A percentile compares a stretch with the other conserved stretches of the same genome.
Conservation (phyloP, 2,888 invertebrate genomes). For the Erpobdella octoculata region DNA sequence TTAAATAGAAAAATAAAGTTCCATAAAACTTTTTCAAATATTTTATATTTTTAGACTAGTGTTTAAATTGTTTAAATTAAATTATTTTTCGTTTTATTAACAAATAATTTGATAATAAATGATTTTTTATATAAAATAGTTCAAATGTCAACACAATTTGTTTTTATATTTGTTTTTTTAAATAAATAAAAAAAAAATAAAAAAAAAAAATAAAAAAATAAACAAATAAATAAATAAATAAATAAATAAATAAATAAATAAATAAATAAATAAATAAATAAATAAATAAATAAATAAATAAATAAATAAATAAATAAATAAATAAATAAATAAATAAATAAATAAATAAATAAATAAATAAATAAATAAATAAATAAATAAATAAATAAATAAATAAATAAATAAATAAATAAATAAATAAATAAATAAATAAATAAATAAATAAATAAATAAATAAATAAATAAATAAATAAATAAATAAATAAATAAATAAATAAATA, state of each 20-base stretch:
- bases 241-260: not conserved
- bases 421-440: not conserved
- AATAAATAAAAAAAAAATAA: not conserved
- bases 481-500: not conserved
- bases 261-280: not conserved
- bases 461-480: not conserved
- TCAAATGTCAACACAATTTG: too few relatives aligned
- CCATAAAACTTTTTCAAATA: too few relatives aligned
- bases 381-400: not conserved
- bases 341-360: not conserved
- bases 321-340: not conserved
- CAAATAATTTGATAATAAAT: too few relatives aligned
- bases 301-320: not conserved
- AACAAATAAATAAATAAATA: not conserved
- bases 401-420: not conserved
- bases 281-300: not conserved
- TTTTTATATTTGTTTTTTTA: too few relatives aligned
- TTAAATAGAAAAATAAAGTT: too few relatives aligned
- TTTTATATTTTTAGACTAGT: too few relatives aligned
- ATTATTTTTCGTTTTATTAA: too few relatives aligned
- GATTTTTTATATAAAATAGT: too few relatives aligned
- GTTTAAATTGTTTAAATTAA: too few relatives aligned
- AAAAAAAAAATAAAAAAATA: not conserved
- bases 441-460: not conserved
- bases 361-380: not conserved